Percentiles rank a stretch among this genome's conserved stretches.
phyloP scores from a whole-genome alignment of 2,797 vertebrate genomes.

The Varecia variegata region DNA sequence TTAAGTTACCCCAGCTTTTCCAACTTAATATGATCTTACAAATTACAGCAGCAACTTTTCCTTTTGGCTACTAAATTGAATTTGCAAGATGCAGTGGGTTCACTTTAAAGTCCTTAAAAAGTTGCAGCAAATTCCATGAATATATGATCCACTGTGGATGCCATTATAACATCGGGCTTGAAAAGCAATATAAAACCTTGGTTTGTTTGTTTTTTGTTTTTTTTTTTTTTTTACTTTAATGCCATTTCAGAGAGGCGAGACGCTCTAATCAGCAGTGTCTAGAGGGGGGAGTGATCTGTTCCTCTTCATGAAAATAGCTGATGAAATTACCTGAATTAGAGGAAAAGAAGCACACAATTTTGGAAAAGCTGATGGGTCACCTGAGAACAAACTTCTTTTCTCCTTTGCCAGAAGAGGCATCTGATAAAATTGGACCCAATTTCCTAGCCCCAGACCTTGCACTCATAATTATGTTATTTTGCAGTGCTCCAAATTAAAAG shows the following conservation, averaged over 20 bases:
- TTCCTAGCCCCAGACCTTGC: neutral
- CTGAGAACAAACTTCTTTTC: neutral
- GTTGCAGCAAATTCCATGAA: neutral
- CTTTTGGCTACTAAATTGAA: neutral
- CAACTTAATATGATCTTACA: neutral
- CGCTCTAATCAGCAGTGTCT: neutral
- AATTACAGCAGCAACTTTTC: neutral
- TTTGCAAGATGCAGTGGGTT: neutral
- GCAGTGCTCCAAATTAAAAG: neutral
- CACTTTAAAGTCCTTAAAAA: neutral
- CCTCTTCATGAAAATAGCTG: neutral
- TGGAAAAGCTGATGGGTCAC: neutral
- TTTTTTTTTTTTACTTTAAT: neutral
- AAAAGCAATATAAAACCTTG: neutral
- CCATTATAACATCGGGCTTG: neutral
- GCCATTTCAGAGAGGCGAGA: neutral
- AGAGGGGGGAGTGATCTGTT: neutral
- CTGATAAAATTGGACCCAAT: neutral
- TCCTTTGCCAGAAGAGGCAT: neutral
- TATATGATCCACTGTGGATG: neutral
- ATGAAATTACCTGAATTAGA: neutral
- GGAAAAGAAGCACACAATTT: neutral
- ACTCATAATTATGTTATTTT: neutral
- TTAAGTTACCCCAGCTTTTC: neutral
- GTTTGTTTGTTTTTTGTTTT: neutral